A percentile compares a stretch with the other conserved stretches of the same genome.
Conservation (phyloP, 2,113 vertebrate species). For the Poicephalus meyeri region DNA sequence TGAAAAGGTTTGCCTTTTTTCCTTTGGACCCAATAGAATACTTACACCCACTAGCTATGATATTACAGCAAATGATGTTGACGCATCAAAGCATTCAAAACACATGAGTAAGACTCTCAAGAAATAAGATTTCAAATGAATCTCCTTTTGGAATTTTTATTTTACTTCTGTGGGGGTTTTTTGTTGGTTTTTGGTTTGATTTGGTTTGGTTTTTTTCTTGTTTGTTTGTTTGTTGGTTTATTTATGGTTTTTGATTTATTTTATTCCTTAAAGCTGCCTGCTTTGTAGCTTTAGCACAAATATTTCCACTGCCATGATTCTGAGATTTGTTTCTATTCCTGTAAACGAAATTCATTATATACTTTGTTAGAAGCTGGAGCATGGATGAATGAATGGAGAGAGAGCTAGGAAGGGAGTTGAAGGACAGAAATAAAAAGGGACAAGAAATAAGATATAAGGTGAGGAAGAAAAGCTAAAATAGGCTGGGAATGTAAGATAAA, state of each 20-base stretch:
- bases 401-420: neutral
- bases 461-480: neutral
- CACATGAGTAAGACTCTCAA: neutral
- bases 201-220: neutral
- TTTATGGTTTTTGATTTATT: neutral
- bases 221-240: neutral
- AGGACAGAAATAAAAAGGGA: neutral
- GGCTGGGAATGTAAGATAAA: neutral
- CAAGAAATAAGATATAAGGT: neutral
- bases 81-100: constrained; percentile 2
- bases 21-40: neutral
- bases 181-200: neutral
- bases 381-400: neutral
- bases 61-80: neutral
- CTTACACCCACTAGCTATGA: neutral
- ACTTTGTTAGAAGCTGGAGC: neutral
- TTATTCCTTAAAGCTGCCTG: neutral
- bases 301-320: neutral
- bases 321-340: neutral
- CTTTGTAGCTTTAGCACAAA: neutral
- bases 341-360: neutral
- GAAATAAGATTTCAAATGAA: neutral
- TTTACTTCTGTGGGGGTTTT: neutral
- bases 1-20: neutral
- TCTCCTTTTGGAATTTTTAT: neutral